Base-by-base conservation (phyloP, 1,140 invertebrate species). In the Euura saliciscinereae region DNA sequence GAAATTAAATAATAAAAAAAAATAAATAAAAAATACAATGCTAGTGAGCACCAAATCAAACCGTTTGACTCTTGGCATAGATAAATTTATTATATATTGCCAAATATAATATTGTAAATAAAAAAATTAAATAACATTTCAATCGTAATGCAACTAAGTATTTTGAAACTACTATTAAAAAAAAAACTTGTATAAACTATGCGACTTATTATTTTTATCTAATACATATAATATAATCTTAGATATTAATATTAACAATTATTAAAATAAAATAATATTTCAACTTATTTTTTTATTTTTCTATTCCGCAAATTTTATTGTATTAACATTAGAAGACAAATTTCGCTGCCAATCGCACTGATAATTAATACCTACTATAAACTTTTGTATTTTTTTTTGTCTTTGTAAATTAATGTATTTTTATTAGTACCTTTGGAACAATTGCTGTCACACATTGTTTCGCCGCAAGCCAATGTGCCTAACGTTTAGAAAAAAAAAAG, bases 41-140 rank as follows among this genome's bases (percentile, higher is more conserved):
- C 79, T 81, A 81, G 79, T 76, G 74, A 79, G 73, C 78, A 75
- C 79, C 79, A 81, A 81, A 81, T 76, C 78, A 74, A 81, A 79
- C 66, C 77, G 72, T 78, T 73, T 73, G 44, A 42, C 51, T 59
- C 74, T 76, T 78, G 75, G 78, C 75, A 6, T 59, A 59, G 3
- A 28, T 28, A 28, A 28, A 28, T 28, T 28, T 28, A 1, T 28
- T 28, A 28, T 28, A 28, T 28, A 28, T 28, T 28, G 28, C 51
- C 13, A 59, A 8, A 59, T 59, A 11, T 3, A 59, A 59, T 6
- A 59, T 59, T 28, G 28, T 28, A 28, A 28, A 28, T 28, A 28
- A 28, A 0, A 28, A 28, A 28, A 28, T 28, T 28, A 28, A 28
- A 28, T 28, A 28, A 28, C 28, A 28, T 28, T 28, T 28, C 1